phyloP scores from a whole-genome alignment of 2,113 vertebrate genomes.

The Hippocampus mohnikei region DNA sequence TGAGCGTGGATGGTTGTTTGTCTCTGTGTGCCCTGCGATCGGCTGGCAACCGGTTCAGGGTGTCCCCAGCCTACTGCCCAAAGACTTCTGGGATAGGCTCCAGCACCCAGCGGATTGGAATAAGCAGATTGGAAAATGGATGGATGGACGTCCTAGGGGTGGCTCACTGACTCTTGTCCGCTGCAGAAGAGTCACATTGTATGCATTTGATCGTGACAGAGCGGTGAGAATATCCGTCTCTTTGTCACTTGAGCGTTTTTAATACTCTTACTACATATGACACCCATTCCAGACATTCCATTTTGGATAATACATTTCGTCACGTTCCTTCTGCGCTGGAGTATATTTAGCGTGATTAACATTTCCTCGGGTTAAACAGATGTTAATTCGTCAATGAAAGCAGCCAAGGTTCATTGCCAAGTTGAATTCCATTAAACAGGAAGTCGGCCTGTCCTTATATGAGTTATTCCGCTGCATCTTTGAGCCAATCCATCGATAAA shows the following conservation, averaged over 20 bases:
- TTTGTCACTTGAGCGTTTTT: background rate
- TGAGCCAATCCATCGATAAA: constrained; percentile 20
- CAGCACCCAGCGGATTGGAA: too few relatives aligned
- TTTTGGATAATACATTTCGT: background rate
- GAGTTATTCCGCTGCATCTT: constrained; percentile 44
- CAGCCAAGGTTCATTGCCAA: constrained; percentile 20
- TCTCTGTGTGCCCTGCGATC: background rate
- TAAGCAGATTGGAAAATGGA: too few relatives aligned
- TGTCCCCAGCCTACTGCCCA: too few relatives aligned
- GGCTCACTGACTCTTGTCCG: too few relatives aligned
- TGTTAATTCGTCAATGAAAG: constrained; percentile 29
- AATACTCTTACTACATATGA: background rate
- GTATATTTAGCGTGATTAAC: background rate
- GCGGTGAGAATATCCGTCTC: too few relatives aligned
- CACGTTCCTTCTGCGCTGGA: background rate
- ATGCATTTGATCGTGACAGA: too few relatives aligned
- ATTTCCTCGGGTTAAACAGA: constrained; percentile 36
- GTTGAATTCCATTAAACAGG: constrained; percentile 47
- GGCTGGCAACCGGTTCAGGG: too few relatives aligned
- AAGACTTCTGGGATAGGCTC: too few relatives aligned
- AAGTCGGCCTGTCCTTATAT: constrained; percentile 25
- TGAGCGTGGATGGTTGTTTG: too few relatives aligned
- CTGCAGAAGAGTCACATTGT: too few relatives aligned
- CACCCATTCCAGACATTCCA: background rate
- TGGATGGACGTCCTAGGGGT: too few relatives aligned